Conservation (phyloP, 30 jellyfish, hydroid and myxozoan species). For the Hydra vulgaris region DNA sequence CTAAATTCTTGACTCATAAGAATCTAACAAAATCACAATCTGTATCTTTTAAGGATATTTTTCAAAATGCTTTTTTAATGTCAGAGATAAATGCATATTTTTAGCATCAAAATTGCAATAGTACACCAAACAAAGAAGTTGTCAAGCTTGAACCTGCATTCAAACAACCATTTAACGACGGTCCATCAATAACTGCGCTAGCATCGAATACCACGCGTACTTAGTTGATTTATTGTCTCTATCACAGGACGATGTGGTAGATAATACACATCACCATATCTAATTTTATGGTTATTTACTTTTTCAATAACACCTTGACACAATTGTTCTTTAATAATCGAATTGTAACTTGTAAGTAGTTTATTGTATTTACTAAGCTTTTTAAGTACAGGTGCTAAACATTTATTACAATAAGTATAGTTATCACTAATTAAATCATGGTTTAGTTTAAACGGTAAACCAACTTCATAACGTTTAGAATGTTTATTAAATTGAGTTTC, state of each 20-base stretch:
- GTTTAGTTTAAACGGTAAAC: conserved; percentile 24
- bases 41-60: too few species aligned
- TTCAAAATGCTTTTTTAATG: too few species aligned
- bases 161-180: too few species aligned
- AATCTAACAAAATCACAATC: too few species aligned
- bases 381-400: not conserved
- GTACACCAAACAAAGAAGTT: too few species aligned
- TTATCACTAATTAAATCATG: conserved; percentile 30
- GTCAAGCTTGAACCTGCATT: too few species aligned
- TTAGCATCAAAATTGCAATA: too few species aligned
- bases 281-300: conserved; percentile 1
- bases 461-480: conserved; percentile 27
- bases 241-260: conserved; percentile 38
- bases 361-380: not conserved
- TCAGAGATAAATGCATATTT: too few species aligned
- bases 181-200: too few species aligned
- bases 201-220: conserved; percentile 48
- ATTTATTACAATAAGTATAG: not conserved
- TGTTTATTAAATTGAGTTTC: conserved; percentile 21
- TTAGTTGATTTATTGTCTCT: conserved; percentile 10
- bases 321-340: conserved; percentile 11
- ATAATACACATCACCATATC: conserved; percentile 22
- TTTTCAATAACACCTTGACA: conserved; percentile 32
- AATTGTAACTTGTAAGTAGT: not conserved
- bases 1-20: too few species aligned